phyloP scores from a whole-genome alignment of 1,140 invertebrate species.

The Callitettix versicolor region DNA sequence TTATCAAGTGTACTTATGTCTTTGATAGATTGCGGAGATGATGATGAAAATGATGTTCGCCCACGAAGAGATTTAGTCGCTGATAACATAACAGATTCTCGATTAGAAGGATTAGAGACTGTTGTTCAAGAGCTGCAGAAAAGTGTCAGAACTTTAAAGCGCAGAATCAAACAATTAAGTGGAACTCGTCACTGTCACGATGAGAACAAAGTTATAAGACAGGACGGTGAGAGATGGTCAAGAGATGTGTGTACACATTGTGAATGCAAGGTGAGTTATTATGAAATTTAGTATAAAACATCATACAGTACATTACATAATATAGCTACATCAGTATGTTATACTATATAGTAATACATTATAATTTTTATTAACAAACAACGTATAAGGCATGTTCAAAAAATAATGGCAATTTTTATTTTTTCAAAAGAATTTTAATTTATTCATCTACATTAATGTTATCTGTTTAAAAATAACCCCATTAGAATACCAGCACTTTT shows the following conservation, averaged over 20 bases:
- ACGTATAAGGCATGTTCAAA: too few species aligned
- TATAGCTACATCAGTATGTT: too few species aligned
- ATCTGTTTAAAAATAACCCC: too few species aligned
- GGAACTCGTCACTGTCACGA: conserved; percentile 34
- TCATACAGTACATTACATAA: too few species aligned
- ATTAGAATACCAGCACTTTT: too few species aligned
- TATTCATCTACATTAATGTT: too few species aligned
- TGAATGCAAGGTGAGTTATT: conserved; percentile 35
- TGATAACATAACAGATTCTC: conserved; percentile 32
- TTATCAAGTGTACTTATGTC: background rate
- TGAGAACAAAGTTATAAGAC: conserved; percentile 31
- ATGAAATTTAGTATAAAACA: background rate
- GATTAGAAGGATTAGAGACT: conserved; percentile 44
- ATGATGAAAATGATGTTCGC: conserved; percentile 15
- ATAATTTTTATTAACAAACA: too few species aligned
- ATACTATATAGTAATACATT: too few species aligned
- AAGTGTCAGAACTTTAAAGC: conserved; percentile 41
- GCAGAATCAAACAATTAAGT: conserved; percentile 40
- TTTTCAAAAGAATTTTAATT: too few species aligned
- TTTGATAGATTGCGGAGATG: conserved; percentile 12
- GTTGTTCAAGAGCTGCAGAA: conserved; percentile 41
- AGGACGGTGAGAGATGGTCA: conserved; percentile 39
- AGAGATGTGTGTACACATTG: conserved; percentile 42
- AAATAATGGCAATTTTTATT: too few species aligned
- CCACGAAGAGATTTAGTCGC: conserved; percentile 16